Evolutionary conservation across 1,140 invertebrate genomes (phyloP).

Genomic region (Tetramorium alpestre): DNA sequence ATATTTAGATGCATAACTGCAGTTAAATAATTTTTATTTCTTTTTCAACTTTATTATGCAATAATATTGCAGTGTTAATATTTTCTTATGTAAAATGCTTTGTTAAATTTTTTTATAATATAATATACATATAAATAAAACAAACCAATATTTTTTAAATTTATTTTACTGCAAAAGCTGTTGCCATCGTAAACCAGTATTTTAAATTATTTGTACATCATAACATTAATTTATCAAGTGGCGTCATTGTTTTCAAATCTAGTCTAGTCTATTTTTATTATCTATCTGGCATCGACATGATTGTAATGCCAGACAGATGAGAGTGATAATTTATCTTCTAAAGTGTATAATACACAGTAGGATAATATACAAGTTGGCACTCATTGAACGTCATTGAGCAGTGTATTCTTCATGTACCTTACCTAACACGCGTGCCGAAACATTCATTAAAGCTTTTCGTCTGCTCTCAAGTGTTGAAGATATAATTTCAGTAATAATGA

Average conservation of each 20-base stretch:
- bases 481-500: neutral
- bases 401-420: constrained; percentile 1
- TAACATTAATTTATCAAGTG: neutral
- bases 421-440: constrained; percentile 48
- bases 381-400: neutral
- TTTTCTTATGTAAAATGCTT: neutral
- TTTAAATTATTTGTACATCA: neutral
- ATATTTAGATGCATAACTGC: neutral
- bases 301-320: neutral
- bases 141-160: neutral
- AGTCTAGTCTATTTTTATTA: neutral
- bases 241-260: neutral
- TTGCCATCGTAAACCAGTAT: neutral
- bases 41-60: neutral
- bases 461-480: constrained; percentile 22
- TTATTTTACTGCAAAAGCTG: neutral
- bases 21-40: neutral
- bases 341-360: constrained; percentile 24
- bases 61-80: neutral
- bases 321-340: constrained; percentile 47
- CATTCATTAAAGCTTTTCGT: constrained; percentile 43
- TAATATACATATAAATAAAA: no score
- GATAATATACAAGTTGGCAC: neutral
- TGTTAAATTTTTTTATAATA: no score
- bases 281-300: neutral